Evolutionary conservation across 2,888 invertebrate genomes (phyloP), one percentile per base, ranked within the genome.

Genomic region (Ashinkailepas kermadecensis): DNA sequence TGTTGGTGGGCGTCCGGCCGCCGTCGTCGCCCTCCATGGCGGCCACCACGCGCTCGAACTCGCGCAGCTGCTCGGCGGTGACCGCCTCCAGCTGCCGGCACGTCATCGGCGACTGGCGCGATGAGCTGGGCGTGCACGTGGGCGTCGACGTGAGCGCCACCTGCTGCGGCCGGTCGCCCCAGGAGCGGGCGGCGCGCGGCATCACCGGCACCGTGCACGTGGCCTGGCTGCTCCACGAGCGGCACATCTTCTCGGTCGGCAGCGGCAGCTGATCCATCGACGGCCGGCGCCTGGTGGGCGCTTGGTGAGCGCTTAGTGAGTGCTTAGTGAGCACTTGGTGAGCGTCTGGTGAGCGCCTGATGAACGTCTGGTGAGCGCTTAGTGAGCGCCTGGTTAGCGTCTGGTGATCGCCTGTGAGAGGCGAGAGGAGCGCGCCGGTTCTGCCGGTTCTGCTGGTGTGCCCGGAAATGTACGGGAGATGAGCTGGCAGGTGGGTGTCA

Each of bases 21-120:
- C 54, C 74, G 18, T 54, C 54, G 18, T 25, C 74, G 18, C 25
- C 54, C 74, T 74, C 74, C 74, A 74, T 9, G 18, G 74, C 54
- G 74, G 74, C 74, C 8, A 74, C 74, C 18, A 74, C 74, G 74
- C 74, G 74, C 54, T 74, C 74, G 21, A 74, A 74, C 74, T 74
- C 74, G 39, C 74, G 74, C 74, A 74, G 54, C 74, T 74, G 74
- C 74, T 74, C 74, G 74, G 74, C 74, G 21, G 74, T 74, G 74
- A 13, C 11, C 15, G 54, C 25, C 74, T 25, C 74, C 74, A 74
- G 13, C 54, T 54, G 54, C 39, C 15, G 39, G 4, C 39, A 39
- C 39, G 39, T 39, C 39, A 39, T 1, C 39, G 39, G 39, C 39
- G 39, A 39, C 39, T 39, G 39, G 39, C 39, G 39, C 39, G 39